Conservation (phyloP, 2,797 vertebrate genomes). For the Triplophysa bombifrons region DNA sequence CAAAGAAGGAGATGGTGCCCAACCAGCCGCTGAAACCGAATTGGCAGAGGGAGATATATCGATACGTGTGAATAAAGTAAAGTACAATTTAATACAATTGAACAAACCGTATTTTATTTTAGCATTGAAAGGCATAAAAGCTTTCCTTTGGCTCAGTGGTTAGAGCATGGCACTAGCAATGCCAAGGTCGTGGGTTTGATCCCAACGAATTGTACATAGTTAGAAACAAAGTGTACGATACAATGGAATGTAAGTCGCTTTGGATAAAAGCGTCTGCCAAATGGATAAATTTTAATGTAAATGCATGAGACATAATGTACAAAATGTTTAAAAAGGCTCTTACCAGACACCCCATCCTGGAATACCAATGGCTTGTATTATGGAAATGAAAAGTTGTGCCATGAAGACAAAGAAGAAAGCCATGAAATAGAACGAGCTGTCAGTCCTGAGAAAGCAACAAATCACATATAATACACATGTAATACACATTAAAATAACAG, state of each 20-base stretch:
- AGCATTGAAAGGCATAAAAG: not conserved
- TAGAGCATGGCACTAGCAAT: no score
- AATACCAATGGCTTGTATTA: slow-evolving; percentile 95
- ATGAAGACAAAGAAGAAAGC: slow-evolving; percentile 98
- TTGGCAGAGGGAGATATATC: slow-evolving; percentile 27
- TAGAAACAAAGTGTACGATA: no score
- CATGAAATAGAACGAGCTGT: slow-evolving; percentile 99
- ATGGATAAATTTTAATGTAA: not conserved
- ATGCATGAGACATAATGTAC: not conserved
- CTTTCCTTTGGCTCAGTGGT: no score
- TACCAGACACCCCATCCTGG: slow-evolving; percentile 99
- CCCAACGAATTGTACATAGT: no score
- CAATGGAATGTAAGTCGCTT: no score
- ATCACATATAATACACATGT: not conserved
- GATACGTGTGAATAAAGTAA: not conserved
- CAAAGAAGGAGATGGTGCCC: slow-evolving; percentile 91
- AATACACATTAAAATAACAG: not conserved
- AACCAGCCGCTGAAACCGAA: slow-evolving; percentile 87
- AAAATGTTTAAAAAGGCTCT: slow-evolving; percentile 60
- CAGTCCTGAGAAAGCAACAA: slow-evolving; percentile 76
- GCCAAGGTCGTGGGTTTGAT: no score
- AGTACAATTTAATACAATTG: not conserved
- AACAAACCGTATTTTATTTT: not conserved
- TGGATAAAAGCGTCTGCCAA: no score
- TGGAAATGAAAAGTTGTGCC: slow-evolving; percentile 93